phyloP scores from a whole-genome alignment of 1,140 invertebrate genomes.

The Diachasmimorpha longicaudata region DNA sequence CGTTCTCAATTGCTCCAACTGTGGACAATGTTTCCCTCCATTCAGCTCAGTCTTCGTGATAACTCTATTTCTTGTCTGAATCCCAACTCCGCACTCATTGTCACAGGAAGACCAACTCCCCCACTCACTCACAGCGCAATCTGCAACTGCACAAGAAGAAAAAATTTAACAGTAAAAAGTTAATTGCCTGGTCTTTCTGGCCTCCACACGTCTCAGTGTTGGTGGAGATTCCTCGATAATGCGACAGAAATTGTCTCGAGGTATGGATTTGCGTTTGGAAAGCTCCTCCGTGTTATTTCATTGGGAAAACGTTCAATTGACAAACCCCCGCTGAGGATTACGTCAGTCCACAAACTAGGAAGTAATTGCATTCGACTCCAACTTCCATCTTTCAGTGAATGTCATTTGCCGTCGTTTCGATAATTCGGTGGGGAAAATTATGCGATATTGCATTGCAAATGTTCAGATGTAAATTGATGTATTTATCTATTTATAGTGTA shows the following conservation, averaged over 20 bases:
- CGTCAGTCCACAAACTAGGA: background rate
- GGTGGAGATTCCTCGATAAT: background rate
- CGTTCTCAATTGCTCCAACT: slow-evolving; percentile 73
- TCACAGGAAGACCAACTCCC: slow-evolving; percentile 78
- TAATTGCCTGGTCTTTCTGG: background rate
- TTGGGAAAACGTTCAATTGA: background rate
- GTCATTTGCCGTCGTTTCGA: background rate
- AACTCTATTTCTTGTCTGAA: slow-evolving; percentile 71
- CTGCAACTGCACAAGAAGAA: slow-evolving; percentile 68
- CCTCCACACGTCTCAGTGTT: background rate
- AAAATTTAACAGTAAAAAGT: background rate
- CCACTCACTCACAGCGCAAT: slow-evolving; percentile 80
- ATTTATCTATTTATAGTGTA: background rate
- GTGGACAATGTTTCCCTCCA: slow-evolving; percentile 78
- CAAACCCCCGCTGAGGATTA: background rate
- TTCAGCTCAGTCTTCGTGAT: slow-evolving; percentile 71
- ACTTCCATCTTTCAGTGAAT: background rate
- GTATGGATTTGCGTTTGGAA: background rate
- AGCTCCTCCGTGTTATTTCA: background rate
- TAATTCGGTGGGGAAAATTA: background rate
- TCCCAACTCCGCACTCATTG: slow-evolving; percentile 76
- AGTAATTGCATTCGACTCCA: slow-evolving; percentile 2
- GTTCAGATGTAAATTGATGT: background rate
- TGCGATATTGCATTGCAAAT: background rate
- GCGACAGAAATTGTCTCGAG: background rate